Evolutionary conservation across 1,140 invertebrate genomes (phyloP), one percentile per base, ranked within the genome.

Genomic region (Heliothis subflexa): DNA sequence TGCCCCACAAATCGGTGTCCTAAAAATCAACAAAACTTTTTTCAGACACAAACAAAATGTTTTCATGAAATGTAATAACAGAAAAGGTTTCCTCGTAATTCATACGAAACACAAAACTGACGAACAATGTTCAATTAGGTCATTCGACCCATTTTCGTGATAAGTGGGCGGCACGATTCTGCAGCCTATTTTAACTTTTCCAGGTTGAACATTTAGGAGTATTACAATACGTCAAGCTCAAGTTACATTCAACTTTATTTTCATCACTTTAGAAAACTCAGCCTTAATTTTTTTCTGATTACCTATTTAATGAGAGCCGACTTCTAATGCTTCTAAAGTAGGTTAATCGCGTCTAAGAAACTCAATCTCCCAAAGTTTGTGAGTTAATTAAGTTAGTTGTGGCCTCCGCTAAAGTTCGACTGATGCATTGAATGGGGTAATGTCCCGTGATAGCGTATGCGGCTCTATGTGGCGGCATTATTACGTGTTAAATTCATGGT

Each of bases 81-180:
- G 33, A 62, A 71, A 71, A 71, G n/a, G 45, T 71, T 18, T 10
- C 47, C 40, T 70, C 13, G 40, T 71, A 71, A 68, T 50, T 50
- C 18, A 70, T 12, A 40, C 5, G 18, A 52, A 55, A 55, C 16
- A 55, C 68, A 40, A 54, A 71, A 55, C 68, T 40, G 68, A 55
- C 68, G 50, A 54, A 55, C 49, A 54, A 55, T 54, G 21, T 70
- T 16, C 45, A 71, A 71, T 70, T 71, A 55, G 68, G 68, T 16
- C 28, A 71, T 55, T 55, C 21, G 68, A n/a, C 50, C 68, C 28
- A 40, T 16, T 54, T 71, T 40, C 13, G 11, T 54, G 25, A 40
- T 40, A 25, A 25, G 47, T 70, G 14, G 66, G 66, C 66, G 68
- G 11, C 66, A 12, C 25, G 49, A 12, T 55, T 71, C 55, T 16